Percentiles rank a stretch among this genome's conserved stretches.
Evolutionary conservation across 1,140 invertebrate species (phyloP).

Genomic region (Sycophaga agraensis): DNA sequence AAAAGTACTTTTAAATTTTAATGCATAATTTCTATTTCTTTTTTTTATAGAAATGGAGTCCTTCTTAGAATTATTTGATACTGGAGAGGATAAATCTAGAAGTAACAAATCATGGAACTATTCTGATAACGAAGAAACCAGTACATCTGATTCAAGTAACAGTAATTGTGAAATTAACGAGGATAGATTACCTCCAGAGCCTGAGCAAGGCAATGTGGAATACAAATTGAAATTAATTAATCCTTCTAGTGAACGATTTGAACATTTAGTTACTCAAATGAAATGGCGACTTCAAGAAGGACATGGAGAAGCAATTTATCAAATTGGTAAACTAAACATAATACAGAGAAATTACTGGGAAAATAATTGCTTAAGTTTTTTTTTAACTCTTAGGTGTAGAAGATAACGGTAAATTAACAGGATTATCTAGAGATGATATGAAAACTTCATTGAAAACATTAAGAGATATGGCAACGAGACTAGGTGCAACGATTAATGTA

Average conservation of each 20-base stretch:
- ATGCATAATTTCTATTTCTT: background rate
- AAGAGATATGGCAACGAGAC: slow-evolving; percentile 78
- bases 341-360: background rate
- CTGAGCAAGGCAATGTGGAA: slow-evolving; percentile 87
- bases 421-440: slow-evolving; percentile 79
- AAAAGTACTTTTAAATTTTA: background rate
- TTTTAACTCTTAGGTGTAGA: slow-evolving; percentile 68
- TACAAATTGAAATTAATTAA: slow-evolving; percentile 89
- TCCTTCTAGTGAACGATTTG: slow-evolving; percentile 80
- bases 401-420: slow-evolving; percentile 85
- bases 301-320: slow-evolving; percentile 93
- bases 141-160: slow-evolving; percentile 40
- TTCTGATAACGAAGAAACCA: slow-evolving; percentile 43
- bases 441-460: slow-evolving; percentile 79
- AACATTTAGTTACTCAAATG: slow-evolving; percentile 88
- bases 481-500: slow-evolving; percentile 79
- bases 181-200: slow-evolving; percentile 80
- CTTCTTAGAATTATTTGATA: slow-evolving; percentile 78
- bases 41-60: slow-evolving; percentile 65
- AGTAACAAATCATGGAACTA: slow-evolving; percentile 47
- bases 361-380: background rate
- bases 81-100: slow-evolving; percentile 54
- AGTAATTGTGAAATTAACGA: slow-evolving; percentile 46
- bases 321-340: slow-evolving; percentile 66
- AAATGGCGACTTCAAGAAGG: slow-evolving; percentile 87